Percentiles rank a stretch among this genome's conserved stretches.
Conservation (phyloP, 2,113 vertebrate species). For the Mohoua ochrocephala region DNA sequence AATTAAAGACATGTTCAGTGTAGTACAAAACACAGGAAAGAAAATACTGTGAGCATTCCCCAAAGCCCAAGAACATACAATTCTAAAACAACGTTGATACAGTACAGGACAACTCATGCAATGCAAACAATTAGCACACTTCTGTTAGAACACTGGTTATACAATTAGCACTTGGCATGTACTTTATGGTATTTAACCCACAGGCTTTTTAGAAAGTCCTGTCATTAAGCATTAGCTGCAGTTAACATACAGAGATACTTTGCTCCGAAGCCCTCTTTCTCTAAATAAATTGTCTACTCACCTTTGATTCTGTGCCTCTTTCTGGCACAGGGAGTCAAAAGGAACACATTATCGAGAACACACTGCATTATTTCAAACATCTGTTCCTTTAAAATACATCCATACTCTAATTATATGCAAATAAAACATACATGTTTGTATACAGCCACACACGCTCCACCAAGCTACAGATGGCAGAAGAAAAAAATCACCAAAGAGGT, state of each 20-base stretch:
- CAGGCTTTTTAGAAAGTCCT: background rate
- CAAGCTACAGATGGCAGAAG: background rate
- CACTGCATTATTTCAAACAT: background rate
- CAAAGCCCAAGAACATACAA: background rate
- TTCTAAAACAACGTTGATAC: background rate
- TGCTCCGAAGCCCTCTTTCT: background rate
- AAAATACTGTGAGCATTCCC: background rate
- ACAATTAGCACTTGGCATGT: background rate
- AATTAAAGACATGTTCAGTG: background rate
- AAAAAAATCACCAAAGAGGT: background rate
- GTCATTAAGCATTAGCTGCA: background rate
- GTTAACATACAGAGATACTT: background rate
- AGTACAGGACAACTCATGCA: background rate
- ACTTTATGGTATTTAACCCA: background rate
- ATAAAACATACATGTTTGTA: background rate
- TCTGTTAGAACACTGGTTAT: background rate
- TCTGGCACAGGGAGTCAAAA: background rate
- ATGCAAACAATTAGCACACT: background rate
- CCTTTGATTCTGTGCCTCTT: background rate
- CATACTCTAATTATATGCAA: background rate
- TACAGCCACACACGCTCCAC: background rate
- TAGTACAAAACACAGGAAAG: background rate
- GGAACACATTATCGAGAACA: background rate
- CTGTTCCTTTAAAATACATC: background rate
- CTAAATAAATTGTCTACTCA: background rate